A percentile compares a stretch with the other conserved stretches of the same genome.
phyloP scores from a whole-genome alignment of 2,113 vertebrate genomes.

The Hemibagrus wyckioides region DNA sequence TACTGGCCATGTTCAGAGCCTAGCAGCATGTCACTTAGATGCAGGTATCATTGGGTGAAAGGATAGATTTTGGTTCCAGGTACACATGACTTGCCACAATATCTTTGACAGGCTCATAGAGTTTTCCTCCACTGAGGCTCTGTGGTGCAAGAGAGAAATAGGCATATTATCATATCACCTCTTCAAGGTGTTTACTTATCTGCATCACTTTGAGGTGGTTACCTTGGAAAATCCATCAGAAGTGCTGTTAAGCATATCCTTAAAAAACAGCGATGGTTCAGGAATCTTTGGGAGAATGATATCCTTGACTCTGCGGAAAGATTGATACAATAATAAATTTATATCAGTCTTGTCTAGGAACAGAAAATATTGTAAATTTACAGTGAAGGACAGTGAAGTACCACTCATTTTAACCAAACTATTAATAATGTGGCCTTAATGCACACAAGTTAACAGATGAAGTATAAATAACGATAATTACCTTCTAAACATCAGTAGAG shows the following conservation, averaged over 20 bases:
- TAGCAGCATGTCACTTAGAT: background rate
- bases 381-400: background rate
- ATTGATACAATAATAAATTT: background rate
- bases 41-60: background rate
- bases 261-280: slow-evolving; percentile 64
- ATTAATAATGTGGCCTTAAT: background rate
- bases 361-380: background rate
- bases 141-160: slow-evolving; percentile 8
- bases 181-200: background rate
- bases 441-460: background rate
- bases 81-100: slow-evolving; percentile 43
- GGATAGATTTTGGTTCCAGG: background rate
- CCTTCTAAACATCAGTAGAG: slow-evolving; percentile 67
- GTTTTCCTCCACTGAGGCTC: background rate
- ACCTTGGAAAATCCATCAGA: slow-evolving; percentile 43
- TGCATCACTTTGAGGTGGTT: background rate
- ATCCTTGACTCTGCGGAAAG: slow-evolving; percentile 58
- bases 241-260: slow-evolving; percentile 64
- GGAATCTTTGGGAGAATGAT: slow-evolving; percentile 64
- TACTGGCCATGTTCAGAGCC: background rate
- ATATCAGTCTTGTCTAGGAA: background rate
- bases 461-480: slow-evolving; percentile 34
- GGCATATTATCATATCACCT: background rate
- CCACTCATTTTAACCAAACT: background rate
- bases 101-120: slow-evolving; percentile 60